A percentile compares a stretch with the other conserved stretches of the same genome.
Evolutionary conservation across 2,113 vertebrate genomes (phyloP).

Genomic region (Dermatemys mawii): DNA sequence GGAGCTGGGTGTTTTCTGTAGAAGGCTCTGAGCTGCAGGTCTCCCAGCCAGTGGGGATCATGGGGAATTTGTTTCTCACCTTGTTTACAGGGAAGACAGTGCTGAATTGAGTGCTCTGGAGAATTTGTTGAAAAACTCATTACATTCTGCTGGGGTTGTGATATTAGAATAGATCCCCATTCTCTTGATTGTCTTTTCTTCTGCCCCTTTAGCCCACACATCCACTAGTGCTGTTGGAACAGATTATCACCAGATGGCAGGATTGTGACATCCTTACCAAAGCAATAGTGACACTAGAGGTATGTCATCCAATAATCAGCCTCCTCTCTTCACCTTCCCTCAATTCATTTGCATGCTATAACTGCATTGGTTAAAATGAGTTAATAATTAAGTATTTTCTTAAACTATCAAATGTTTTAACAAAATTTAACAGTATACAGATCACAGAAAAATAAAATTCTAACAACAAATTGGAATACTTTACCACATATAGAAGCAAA

Average conservation of each 20-base stretch:
- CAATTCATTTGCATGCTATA: not conserved
- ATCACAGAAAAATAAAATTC: not conserved
- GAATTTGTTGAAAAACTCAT: not conserved
- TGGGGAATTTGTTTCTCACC: not conserved
- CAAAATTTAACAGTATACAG: not conserved
- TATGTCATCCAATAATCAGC: not conserved
- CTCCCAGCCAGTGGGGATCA: not conserved
- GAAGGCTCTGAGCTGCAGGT: rapidly evolving
- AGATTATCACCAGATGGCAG: not conserved
- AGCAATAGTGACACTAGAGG: not conserved
- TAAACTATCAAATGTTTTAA: not conserved
- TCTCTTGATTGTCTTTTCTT: not conserved
- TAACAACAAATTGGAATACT: not conserved
- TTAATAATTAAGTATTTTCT: not conserved
- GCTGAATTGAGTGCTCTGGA: not conserved
- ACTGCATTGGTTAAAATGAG: not conserved
- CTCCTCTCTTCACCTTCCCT: not conserved
- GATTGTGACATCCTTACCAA: not conserved
- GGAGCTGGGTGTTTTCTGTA: not conserved
- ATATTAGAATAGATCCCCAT: not conserved
- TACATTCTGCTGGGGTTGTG: not conserved
- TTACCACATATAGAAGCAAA: not conserved
- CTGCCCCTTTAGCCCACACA: not conserved
- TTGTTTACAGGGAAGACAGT: not conserved
- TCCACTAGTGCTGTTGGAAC: not conserved